phyloP scores from a whole-genome alignment of 2,888 invertebrate genomes.

The Lepidochitona cinerea region DNA sequence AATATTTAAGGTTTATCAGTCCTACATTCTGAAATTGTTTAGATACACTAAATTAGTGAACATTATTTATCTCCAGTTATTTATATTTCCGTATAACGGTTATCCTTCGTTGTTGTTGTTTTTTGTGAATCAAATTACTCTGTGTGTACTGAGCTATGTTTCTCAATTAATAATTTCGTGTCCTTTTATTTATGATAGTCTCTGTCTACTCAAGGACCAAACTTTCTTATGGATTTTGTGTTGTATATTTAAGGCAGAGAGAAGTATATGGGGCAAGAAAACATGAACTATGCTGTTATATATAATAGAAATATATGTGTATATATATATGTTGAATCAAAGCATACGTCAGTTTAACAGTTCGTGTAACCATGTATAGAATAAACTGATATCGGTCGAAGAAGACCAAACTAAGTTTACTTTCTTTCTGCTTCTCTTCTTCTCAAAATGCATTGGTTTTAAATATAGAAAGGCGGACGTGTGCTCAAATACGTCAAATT shows the following conservation, averaged over 20 bases:
- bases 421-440: no score
- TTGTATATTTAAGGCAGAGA: not conserved
- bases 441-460: no score
- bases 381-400: not conserved
- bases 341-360: no score
- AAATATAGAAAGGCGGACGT: no score
- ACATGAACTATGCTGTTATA: not conserved
- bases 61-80: slow-evolving; percentile 1
- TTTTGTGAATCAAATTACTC: no score
- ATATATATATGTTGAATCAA: no score
- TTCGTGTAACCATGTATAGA: slow-evolving; percentile 3
- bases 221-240: not conserved
- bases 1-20: no score
- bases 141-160: no score
- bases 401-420: not conserved
- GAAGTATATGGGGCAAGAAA: not conserved
- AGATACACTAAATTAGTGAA: not conserved
- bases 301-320: no score
- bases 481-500: no score
- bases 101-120: no score
- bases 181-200: not conserved
- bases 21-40: not conserved
- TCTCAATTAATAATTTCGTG: no score
- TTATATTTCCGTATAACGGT: slow-evolving; percentile 4
- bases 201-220: not conserved